phyloP scores from a whole-genome alignment of 2,113 vertebrate species.

The Sardina pilchardus region DNA sequence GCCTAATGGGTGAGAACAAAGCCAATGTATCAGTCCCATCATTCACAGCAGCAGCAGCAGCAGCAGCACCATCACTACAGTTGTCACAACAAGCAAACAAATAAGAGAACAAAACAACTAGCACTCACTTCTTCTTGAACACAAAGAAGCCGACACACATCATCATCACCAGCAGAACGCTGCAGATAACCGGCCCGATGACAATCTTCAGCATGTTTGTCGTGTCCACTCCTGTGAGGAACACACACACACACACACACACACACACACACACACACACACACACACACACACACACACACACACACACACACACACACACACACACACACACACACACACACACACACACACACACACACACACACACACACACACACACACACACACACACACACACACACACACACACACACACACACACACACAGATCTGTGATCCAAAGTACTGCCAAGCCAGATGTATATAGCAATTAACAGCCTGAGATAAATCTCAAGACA shows the following conservation, averaged over 20 bases:
- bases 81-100: not conserved
- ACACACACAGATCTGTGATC: too few species aligned
- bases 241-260: not conserved
- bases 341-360: not conserved
- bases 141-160: constrained; percentile 65
- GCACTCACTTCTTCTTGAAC: constrained; percentile 85
- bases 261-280: not conserved
- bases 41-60: not conserved
- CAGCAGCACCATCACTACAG: not conserved
- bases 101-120: not conserved
- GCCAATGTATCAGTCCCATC: not conserved
- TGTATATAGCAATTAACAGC: too few species aligned
- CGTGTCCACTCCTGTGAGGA: constrained; percentile 64
- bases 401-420: not conserved
- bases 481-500: too few species aligned
- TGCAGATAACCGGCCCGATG: constrained; percentile 83
- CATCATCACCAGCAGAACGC: constrained; percentile 78
- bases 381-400: not conserved
- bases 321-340: not conserved
- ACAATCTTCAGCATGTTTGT: constrained; percentile 78
- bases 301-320: not conserved
- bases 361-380: not conserved
- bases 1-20: constrained; percentile 67
- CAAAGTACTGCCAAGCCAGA: too few species aligned
- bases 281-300: not conserved